Evolutionary conservation across 2,797 vertebrate genomes (phyloP), one percentile per base, ranked within the genome.

Genomic region (Perodicticus potto): DNA sequence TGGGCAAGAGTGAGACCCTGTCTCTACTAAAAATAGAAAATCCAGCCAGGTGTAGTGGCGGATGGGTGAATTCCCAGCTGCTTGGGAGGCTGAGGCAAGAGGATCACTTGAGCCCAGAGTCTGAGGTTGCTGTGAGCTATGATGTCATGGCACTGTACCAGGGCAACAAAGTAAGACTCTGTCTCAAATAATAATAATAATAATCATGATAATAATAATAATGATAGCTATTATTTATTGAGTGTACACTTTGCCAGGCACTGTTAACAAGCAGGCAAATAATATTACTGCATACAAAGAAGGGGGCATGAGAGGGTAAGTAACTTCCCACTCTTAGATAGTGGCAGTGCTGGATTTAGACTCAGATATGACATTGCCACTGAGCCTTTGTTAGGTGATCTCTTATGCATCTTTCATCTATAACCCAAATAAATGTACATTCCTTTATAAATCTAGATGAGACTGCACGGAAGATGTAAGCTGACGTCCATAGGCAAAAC

Each of bases 341-440:
- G 37, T 13, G 25, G 40, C 77, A 77, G 77, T 77, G 23, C 19
- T 76, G 34, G 59, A 55, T 37, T 37, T 22, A 23, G 27, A 80
- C 4, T 20, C n/a, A 53, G 40, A 84, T 17, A 40, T 74, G 69
- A 7, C 34, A n/a, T 34, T 81, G 55, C 27, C 29, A 61, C 63
- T 69, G 55, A 81, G 67, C 23, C 57, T 67, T 83, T 29, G 25
- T 76, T 74, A 87, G 23, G 86, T 93, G 55, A 73, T 34, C n/a
- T 72, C 29, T 89, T 93, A 17, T 63, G 55, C 34, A 89, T 91
- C 55, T 94, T 91, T 88, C n/a, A 70, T 22, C 40, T 43, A 63
- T 92, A 92, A 23, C 37, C 37, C 37, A 81, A 86, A 90, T 81
- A 81, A 81, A 70, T 27, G 1, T 84, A 49, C 63, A 7, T 94